Evolutionary conservation across 1,140 invertebrate genomes (phyloP), one percentile per base, ranked within the genome.

Genomic region (Cydia strobilella): DNA sequence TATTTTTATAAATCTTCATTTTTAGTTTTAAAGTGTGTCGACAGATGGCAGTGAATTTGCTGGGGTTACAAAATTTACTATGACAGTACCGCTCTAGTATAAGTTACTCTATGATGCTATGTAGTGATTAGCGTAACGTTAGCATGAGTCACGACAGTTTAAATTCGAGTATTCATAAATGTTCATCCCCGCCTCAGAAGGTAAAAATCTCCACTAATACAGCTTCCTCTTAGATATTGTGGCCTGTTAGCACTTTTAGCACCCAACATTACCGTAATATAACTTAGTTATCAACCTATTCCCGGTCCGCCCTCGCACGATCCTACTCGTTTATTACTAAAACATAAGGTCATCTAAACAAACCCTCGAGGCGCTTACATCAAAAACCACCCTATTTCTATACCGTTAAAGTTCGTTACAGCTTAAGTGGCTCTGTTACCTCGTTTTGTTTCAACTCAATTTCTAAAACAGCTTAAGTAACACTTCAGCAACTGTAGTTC

Each of bases 221-320:
- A 42, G 12, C 2, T 42, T 42, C 39, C 39, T 42, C 35, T 39
- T 13, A 42, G 3, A 12, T 45, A 13, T 45, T 45, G 13, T 45
- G 13, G 12, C 42, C 12, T 45, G 42, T 45, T 13, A n/a, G 48
- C 48, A 6, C 48, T 51, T 45, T 51, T 51, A 18, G 13, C 12
- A 23, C 54, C 18, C 20, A 9, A 23, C 12, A 59, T 59, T 59
- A 59, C 18, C n/a, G 54, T 59, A 18, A 59, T 51, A 51, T n/a
- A 59, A 59, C n/a, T 59, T 20, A 59, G 54, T 59, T 59, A 59
- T 10, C 54, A 20, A 7, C 54, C 54, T 59, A 59, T 59, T 59
- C 10, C 7, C 20, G 18, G 1, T 20, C 54, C 51, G 1, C 10
- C 54, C 51, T 18, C 20, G 54, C 54, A 59, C 54, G 54, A 9